phyloP scores from a whole-genome alignment of 2,888 invertebrate species.

The Xiphydria camelus region DNA sequence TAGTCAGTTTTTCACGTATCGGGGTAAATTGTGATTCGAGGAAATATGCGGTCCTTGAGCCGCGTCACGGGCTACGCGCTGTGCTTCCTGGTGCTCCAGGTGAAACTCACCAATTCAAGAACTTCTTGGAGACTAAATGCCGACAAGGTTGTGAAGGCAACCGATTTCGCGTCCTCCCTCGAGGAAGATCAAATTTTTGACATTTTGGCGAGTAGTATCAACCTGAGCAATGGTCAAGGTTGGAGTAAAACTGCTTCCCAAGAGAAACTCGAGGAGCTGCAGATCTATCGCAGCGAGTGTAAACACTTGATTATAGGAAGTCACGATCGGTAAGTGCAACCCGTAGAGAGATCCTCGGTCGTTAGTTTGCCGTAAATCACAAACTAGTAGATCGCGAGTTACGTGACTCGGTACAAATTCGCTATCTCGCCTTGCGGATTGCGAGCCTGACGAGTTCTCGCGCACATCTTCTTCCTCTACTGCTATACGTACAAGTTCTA shows the following conservation, averaged over 20 bases:
- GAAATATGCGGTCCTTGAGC: no score
- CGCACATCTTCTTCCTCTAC: no score
- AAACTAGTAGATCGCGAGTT: no score
- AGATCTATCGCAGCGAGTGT: constrained; percentile 50
- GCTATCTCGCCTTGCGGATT: no score
- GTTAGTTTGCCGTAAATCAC: no score
- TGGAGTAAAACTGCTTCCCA: constrained; percentile 49
- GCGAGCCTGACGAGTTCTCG: no score
- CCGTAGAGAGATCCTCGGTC: no score
- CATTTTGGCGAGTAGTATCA: constrained; percentile 73
- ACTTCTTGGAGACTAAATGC: constrained; percentile 83
- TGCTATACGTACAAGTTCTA: no score
- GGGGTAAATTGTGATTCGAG: no score
- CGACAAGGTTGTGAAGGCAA: constrained; percentile 74
- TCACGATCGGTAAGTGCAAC: constrained; percentile 47
- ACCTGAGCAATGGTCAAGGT: constrained; percentile 43
- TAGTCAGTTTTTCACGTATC: no score
- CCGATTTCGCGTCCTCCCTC: constrained; percentile 47
- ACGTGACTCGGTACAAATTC: no score
- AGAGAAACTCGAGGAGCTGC: constrained; percentile 42
- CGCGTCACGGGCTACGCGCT: constrained; percentile 46
- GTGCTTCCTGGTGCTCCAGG: constrained; percentile 50
- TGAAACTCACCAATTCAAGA: constrained; percentile 71
- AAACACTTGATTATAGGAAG: constrained; percentile 40
- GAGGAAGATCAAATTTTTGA: constrained; percentile 75